Evolutionary conservation across 2,113 vertebrate genomes (phyloP).

Genomic region (Oceanites oceanicus): DNA sequence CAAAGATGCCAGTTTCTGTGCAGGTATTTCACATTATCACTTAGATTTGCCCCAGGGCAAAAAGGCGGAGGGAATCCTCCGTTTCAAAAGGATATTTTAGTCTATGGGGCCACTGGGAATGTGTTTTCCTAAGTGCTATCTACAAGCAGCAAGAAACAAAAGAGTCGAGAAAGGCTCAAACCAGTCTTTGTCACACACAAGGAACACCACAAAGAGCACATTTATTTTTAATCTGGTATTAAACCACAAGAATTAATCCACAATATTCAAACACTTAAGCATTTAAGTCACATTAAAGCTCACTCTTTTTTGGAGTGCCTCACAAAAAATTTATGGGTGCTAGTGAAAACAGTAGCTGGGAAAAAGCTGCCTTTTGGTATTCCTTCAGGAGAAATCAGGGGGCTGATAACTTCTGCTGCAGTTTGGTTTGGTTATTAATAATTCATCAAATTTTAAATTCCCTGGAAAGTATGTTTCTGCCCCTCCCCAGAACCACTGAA

Average conservation of each 20-base stretch:
- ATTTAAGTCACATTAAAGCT: conserved; percentile 18
- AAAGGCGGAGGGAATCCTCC: conserved; percentile 40
- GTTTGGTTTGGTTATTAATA: background rate
- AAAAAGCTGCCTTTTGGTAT: background rate
- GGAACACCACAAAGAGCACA: background rate
- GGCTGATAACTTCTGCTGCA: background rate
- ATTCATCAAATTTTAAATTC: background rate
- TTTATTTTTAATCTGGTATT: conserved; percentile 57
- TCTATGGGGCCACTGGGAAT: conserved; percentile 13
- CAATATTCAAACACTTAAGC: conserved; percentile 16
- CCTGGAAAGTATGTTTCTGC: background rate
- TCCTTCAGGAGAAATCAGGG: background rate
- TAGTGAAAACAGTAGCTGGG: background rate
- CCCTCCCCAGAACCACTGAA: background rate
- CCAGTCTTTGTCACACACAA: background rate
- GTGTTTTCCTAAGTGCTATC: conserved; percentile 16
- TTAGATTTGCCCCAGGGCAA: conserved; percentile 42
- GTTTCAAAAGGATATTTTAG: conserved; percentile 49
- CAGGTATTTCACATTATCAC: conserved; percentile 51
- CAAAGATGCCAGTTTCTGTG: conserved; percentile 32
- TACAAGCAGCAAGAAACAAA: conserved; percentile 25
- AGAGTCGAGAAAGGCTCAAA: background rate
- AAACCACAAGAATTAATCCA: conserved; percentile 48
- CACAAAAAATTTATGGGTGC: background rate
- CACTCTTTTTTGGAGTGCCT: background rate